These are phyloP conservation scores for Priocnemis perturbator DNA, from an alignment of 2,888 invertebrate species.

Conservation along the genomic window DNA sequence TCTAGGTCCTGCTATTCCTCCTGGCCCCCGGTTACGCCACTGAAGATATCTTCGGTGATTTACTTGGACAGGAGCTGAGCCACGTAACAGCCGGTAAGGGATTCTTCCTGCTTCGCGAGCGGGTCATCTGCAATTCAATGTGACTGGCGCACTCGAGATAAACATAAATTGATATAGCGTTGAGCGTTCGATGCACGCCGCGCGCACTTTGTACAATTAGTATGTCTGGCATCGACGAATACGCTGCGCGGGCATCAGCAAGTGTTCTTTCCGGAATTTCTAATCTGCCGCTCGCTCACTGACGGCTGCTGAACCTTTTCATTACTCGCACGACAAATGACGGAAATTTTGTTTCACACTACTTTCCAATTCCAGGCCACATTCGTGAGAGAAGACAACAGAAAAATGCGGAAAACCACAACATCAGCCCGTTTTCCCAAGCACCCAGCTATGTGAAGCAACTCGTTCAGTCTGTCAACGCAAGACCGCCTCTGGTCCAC, in stretches of 20 bases:
- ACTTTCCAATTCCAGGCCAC: constrained; percentile 31
- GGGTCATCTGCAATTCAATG: constrained; percentile 18
- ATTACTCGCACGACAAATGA: too few species aligned
- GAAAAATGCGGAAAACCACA: constrained; percentile 37
- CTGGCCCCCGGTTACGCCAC: constrained; percentile 32
- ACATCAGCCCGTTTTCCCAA: constrained; percentile 62
- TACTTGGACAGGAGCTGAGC: constrained; percentile 28
- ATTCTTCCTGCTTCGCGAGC: constrained; percentile 8
- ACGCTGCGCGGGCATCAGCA: too few species aligned
- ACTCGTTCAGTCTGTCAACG: constrained; percentile 65
- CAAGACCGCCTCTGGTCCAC: constrained; percentile 65
- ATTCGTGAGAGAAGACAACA: constrained; percentile 51
- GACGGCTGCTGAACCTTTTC: background rate
- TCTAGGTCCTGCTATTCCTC: constrained; percentile 40
- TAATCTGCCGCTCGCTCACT: background rate
- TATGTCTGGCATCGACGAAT: too few species aligned
- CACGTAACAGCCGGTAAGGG: constrained; percentile 34
- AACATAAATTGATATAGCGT: background rate
- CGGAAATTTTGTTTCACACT: too few species aligned
- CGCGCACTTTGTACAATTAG: background rate
- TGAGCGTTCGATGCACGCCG: background rate
- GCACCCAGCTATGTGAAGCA: constrained; percentile 66
- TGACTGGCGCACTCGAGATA: background rate
- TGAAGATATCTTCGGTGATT: constrained; percentile 21
- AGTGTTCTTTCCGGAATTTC: too few species aligned